Conservation (phyloP, 2,797 vertebrate genomes). For the Valencia hispanica region DNA sequence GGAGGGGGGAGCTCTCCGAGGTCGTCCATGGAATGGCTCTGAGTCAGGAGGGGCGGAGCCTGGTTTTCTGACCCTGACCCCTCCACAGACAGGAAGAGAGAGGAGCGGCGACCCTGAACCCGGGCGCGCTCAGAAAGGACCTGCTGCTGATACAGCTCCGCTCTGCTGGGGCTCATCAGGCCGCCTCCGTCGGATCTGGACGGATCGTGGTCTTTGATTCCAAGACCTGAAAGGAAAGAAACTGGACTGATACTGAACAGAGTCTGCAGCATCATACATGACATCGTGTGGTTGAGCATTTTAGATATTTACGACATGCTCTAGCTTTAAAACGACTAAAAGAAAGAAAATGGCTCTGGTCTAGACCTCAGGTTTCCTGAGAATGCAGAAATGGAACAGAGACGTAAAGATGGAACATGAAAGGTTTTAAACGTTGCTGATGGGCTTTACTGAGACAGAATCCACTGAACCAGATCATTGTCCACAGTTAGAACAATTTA, state of each 20-base stretch:
- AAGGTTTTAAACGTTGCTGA: too few relatives aligned
- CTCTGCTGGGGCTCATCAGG: slow-evolving; percentile 84
- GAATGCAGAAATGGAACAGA: too few relatives aligned
- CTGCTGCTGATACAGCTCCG: slow-evolving; percentile 88
- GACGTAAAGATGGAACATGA: too few relatives aligned
- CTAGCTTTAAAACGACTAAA: too few relatives aligned
- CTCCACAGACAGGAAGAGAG: slow-evolving; percentile 98
- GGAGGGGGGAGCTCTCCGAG: slow-evolving; percentile 91
- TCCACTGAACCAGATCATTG: not conserved
- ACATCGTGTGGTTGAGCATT: not conserved
- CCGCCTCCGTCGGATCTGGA: slow-evolving; percentile 72
- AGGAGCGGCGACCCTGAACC: slow-evolving; percentile 87
- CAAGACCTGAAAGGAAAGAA: slow-evolving; percentile 47
- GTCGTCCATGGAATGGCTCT: slow-evolving; percentile 96
- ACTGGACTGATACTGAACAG: slow-evolving; percentile 8
- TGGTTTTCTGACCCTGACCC: slow-evolving; percentile 85
- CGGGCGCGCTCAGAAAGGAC: slow-evolving; percentile 83
- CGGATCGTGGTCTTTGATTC: slow-evolving; percentile 64
- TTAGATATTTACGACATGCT: not conserved
- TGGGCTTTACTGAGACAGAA: not conserved
- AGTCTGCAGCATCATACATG: not conserved
- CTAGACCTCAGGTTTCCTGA: too few relatives aligned
- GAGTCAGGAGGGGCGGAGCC: slow-evolving; percentile 88
- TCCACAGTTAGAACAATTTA: slow-evolving; percentile 4
- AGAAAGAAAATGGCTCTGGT: too few relatives aligned